Evolutionary conservation across 2,888 invertebrate species (phyloP).

Genomic region (Tenthredo mesomela): DNA sequence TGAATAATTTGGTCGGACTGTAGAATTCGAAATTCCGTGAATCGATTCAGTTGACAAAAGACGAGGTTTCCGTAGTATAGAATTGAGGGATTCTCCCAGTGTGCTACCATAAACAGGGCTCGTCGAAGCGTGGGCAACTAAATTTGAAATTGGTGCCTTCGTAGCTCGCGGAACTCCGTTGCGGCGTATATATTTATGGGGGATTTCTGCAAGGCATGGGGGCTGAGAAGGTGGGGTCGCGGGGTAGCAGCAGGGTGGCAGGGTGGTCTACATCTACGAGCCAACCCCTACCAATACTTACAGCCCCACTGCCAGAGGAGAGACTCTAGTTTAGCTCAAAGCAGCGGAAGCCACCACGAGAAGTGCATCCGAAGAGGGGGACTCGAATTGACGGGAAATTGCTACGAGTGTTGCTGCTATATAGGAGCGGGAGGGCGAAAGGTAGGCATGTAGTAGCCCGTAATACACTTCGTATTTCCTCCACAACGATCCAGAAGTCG

Average conservation of each 20-base stretch:
- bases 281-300: background rate
- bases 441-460: constrained; percentile 38
- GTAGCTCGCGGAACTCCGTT: constrained; percentile 40
- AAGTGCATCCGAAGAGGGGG: constrained; percentile 58
- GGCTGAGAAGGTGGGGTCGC: too few relatives aligned
- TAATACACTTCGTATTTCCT: constrained; percentile 51
- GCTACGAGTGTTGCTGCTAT: constrained; percentile 46
- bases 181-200: constrained; percentile 56
- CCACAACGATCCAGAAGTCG: constrained; percentile 44
- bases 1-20: constrained; percentile 5
- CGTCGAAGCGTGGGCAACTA: constrained; percentile 54
- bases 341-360: constrained; percentile 62
- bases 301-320: background rate
- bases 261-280: background rate
- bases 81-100: constrained; percentile 44
- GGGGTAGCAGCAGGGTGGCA: too few relatives aligned
- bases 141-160: constrained; percentile 54
- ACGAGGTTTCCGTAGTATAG: constrained; percentile 7
- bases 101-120: constrained; percentile 52
- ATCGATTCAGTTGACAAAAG: constrained; percentile 41
- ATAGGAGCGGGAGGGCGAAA: constrained; percentile 44
- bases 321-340: constrained; percentile 58
- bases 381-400: constrained; percentile 51
- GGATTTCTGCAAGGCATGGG: constrained; percentile 46
- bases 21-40: constrained; percentile 10